Evolutionary conservation across 2,113 vertebrate genomes (phyloP).

Genomic region (Mustela lutreola): DNA sequence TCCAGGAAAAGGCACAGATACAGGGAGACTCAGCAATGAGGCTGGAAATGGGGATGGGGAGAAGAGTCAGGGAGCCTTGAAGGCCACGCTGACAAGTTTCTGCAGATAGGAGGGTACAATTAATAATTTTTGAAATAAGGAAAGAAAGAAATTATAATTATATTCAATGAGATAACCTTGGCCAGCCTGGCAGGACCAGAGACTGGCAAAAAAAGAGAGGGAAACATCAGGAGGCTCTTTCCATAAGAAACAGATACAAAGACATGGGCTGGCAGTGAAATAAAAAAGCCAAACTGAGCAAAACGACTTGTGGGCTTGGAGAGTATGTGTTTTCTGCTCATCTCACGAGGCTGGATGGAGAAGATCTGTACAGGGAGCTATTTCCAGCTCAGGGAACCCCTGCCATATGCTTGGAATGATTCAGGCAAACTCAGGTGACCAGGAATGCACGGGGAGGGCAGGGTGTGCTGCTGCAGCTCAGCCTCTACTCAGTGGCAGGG

Average conservation of each 20-base stretch:
- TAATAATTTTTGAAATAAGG: background rate
- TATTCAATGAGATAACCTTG: slow-evolving; percentile 31
- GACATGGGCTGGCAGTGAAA: background rate
- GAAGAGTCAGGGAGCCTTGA: background rate
- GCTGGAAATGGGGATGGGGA: background rate
- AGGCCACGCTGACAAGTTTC: background rate
- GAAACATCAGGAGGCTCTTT: background rate
- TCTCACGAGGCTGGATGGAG: background rate
- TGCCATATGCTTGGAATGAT: background rate
- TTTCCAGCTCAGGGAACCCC: background rate
- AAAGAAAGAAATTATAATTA: background rate
- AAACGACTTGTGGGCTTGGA: background rate
- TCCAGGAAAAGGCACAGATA: background rate
- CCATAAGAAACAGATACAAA: background rate
- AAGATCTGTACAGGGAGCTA: background rate
- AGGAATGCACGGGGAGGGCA: background rate
- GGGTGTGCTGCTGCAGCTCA: background rate
- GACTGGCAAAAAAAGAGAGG: background rate
- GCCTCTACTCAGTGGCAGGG: background rate
- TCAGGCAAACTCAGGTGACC: background rate
- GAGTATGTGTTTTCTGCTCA: background rate
- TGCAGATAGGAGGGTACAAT: background rate
- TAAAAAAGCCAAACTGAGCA: background rate
- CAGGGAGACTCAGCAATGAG: background rate
- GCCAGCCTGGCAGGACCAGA: background rate